Evolutionary conservation across 2,797 vertebrate genomes (phyloP), one percentile per base, ranked within the genome.

Genomic region (Enteromius mattozi): DNA sequence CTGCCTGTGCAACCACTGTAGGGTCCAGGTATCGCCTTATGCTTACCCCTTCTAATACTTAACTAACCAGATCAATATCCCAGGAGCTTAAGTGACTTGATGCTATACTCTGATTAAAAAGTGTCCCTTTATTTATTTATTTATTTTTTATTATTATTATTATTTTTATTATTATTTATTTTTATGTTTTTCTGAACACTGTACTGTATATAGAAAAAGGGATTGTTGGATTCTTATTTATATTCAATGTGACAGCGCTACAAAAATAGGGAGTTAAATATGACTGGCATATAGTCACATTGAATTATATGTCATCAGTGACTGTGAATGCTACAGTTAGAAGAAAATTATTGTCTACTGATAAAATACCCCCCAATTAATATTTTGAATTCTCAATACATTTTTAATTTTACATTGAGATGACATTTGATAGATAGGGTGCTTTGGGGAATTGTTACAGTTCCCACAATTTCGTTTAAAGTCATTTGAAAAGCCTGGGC

Each of bases 241-340:
- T 70, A 70, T 80, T 33, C 59, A n/a, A 6, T 33, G 12, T 33
- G 51, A 81, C 49, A 71, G 68, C 35, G 8, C 68, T 81, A 70
- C n/a, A 68, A 17, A 81, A 59, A 71, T 21, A 5, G 17, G 16
- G 2, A 21, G 14, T 19, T 40, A 8, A 59, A 42, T 68, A 3
- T 54, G 35, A 42, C 33, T 42, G 30, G 12, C 72, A 54, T 33
- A 14, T 16, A 54, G 47, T 54, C 66, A 56, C 47, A 37, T 3
- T 51, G 14, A 37, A 54, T 56, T 21, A 56, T 2, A 42, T 78
- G n/a, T 80, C 47, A 13, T 27, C 49, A 33, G 4, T 71, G 51
- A 81, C 37, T 45, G 17, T 47, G 35, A n/a, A 63, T 42, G 16
- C 27, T 30, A 1, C 14, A 17, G 37, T 54, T 68, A 65, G 33